Evolutionary conservation across 1,140 invertebrate genomes (phyloP), one percentile per base, ranked within the genome.

Genomic region (Palaemon carinicauda): DNA sequence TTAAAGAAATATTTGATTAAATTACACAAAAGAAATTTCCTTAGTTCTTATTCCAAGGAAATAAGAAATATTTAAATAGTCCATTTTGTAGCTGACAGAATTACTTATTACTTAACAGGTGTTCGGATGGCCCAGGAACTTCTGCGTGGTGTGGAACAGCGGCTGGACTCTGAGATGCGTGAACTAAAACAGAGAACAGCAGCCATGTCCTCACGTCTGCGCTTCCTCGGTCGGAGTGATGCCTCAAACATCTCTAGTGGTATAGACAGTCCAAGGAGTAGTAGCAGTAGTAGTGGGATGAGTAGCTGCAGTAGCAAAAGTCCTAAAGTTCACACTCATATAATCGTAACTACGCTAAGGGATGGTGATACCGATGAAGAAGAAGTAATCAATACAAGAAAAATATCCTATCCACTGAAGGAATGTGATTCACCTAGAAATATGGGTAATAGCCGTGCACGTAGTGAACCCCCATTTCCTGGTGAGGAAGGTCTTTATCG

Each of bases 121-220:
- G 82, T 84, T 53, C 82, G 82, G 82, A 84, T 74, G 82, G 82
- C 82, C 52, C 82, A 84, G 82, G 82, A 84, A 56, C 82, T 84
- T 21, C 82, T 84, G 15, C 82, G 82, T 17, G 80, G 60, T 87
- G 85, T 87, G 85, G 85, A 87, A 31, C 85, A 87, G 85, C 79
- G 75, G 79, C 71, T 87, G 79, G 85, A 87, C 79, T 80, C 85
- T 15, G 85, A 87, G 79, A 87, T 87, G 85, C 79, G 79, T 27
- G 85, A 87, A 56, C 54, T 87, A 19, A 69, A 80, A 31, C 54
- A 73, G 54, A 79, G 85, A 74, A 87, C 85, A 52, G 79, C 79
- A 56, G 85, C 85, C 33, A 80, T 74, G 77, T 80, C 84, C 60
- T 80, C 77, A 51, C 84, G 84, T 41, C 50, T 86, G 51, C 53